phyloP scores from a whole-genome alignment of 1,140 invertebrate genomes.

The Battus philenor region DNA sequence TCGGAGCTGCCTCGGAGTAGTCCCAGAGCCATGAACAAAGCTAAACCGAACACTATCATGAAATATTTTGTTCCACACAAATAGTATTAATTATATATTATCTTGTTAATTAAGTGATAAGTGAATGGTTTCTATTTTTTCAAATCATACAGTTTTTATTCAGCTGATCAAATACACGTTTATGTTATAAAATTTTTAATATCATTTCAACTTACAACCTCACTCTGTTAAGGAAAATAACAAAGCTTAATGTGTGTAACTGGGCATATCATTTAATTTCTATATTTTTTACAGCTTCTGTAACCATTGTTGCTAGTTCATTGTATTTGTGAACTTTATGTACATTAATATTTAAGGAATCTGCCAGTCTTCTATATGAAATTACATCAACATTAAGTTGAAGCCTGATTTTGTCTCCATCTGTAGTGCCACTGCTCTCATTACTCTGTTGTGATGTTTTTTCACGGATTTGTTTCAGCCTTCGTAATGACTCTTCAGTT shows the following conservation, averaged over 20 bases:
- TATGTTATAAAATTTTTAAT: conserved; percentile 59
- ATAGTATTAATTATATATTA: conserved; percentile 73
- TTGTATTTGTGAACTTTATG: conserved; percentile 56
- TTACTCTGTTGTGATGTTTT: conserved; percentile 73
- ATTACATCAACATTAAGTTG: conserved; percentile 93
- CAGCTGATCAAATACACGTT: conserved; percentile 74
- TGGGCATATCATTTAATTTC: conserved; percentile 72
- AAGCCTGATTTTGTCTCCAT: conserved; percentile 95
- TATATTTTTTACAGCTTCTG: conserved; percentile 71
- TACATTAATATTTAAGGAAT: conserved; percentile 43
- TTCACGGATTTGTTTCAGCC: conserved; percentile 90
- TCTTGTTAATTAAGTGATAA: conserved; percentile 73
- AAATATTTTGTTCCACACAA: conserved; percentile 81
- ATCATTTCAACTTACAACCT: conserved; percentile 31
- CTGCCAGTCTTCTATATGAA: conserved; percentile 67
- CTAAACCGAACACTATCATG: conserved; percentile 75
- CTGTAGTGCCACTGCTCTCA: conserved; percentile 75
- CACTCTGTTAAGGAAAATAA: conserved; percentile 25
- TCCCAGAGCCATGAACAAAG: conserved; percentile 63
- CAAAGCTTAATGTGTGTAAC: conserved; percentile 41
- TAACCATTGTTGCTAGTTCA: conserved; percentile 56
- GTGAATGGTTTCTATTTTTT: conserved; percentile 76
- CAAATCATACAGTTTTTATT: conserved; percentile 75
- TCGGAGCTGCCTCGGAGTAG: conserved; percentile 65
- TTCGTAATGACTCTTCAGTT: conserved; percentile 93